Evolutionary conservation across 1,140 invertebrate species (phyloP), one percentile per base, ranked within the genome.

Genomic region (Liolophura sinensis): DNA sequence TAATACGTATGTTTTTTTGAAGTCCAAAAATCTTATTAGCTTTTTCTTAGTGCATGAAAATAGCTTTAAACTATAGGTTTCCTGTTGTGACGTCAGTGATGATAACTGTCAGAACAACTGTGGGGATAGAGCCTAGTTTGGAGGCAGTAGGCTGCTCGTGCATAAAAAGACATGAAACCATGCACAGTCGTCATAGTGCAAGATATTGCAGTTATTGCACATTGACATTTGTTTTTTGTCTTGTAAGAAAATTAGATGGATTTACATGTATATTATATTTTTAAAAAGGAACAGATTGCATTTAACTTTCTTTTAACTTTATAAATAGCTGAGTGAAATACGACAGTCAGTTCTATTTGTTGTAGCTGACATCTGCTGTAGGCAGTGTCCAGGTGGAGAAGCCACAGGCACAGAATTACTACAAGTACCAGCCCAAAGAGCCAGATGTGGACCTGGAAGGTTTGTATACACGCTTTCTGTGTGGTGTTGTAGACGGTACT

Each of bases 321-420:
- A n/a, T 48, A 24, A 14, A 57, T 27, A 31, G 15, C 48, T 24
- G 18, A 25, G 25, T 14, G 25, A 6, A 27, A 20, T 47, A 15
- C 22, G 50, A 22, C n/a, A n/a, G 22, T 47, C 56, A 59, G 48
- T 63, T 31, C 50, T 60, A 18, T 50, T 61, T 51, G 18, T 83
- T 84, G 18, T 70, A 90, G 88, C 79, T 95, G 47, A 90, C 89
- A 15, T 87, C 88, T 1, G 88, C 90, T 1, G 91, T 94, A 27
- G 92, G 92, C 1, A 89, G 92, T 76, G 92, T 93, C 40, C 87
- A 89, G 71, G 89, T 94, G 65, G 88, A 90, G 70, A 88, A 90
- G 74, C 88, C 92, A 1, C 89, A 89, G 76, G 89, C 89, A 68
- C 31, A 40, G 31, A 89, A 89, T 72, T 93, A 92, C 74, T 88